Evolutionary conservation across 2,888 invertebrate species (phyloP).

Genomic region (Ochlodes sylvanus): DNA sequence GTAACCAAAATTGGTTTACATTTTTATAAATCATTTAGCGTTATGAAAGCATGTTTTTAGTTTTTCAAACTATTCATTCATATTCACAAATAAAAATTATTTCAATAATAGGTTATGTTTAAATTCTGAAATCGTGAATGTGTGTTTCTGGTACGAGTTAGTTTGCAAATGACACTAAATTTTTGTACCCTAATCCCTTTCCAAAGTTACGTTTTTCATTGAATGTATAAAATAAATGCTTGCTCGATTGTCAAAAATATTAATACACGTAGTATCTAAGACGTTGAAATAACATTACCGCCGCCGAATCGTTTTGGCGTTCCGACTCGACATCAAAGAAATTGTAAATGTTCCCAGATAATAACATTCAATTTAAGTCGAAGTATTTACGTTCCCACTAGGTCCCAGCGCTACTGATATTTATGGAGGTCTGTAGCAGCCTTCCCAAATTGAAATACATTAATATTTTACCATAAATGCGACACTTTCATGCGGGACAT

Average conservation of each 20-base stretch:
- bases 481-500: constrained; percentile 83
- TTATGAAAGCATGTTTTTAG: too few relatives aligned
- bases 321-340: constrained; percentile 43
- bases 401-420: constrained; percentile 74
- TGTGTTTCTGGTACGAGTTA: too few relatives aligned
- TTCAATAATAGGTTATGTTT: too few relatives aligned
- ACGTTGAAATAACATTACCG: constrained; percentile 29
- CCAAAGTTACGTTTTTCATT: background rate
- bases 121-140: too few relatives aligned
- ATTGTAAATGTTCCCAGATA: constrained; percentile 63
- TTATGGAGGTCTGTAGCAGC: constrained; percentile 82
- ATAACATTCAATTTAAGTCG: constrained; percentile 81
- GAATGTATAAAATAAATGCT: constrained; percentile 2
- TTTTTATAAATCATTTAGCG: too few relatives aligned
- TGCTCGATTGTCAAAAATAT: background rate
- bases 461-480: constrained; percentile 85
- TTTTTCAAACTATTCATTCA: too few relatives aligned
- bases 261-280: background rate
- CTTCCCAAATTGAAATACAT: constrained; percentile 84
- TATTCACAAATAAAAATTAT: too few relatives aligned
- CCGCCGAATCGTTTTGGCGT: constrained; percentile 22
- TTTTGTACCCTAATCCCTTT: too few relatives aligned
- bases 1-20: too few relatives aligned
- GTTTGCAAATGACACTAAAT: too few relatives aligned
- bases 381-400: constrained; percentile 77